Conservation (phyloP, 2,797 vertebrate species). For the Siniperca scherzeri region DNA sequence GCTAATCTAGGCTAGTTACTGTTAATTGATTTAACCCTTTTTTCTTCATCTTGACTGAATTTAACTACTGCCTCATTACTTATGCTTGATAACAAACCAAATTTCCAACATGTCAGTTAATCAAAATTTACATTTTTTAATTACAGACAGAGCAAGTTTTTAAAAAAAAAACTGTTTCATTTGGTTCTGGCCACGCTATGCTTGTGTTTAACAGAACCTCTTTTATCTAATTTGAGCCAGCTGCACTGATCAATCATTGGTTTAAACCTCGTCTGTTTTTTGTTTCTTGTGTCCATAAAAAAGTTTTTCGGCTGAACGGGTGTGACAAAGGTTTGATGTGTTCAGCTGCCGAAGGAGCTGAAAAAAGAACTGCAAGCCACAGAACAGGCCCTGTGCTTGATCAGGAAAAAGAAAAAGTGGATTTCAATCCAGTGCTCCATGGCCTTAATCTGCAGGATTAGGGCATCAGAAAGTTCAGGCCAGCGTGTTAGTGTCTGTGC, state of each 20-base stretch:
- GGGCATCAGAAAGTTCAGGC: conserved; percentile 60
- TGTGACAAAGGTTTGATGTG: conserved; percentile 24
- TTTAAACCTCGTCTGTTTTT: not conserved
- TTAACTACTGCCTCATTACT: not conserved
- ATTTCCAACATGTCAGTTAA: not conserved
- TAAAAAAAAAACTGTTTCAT: not conserved
- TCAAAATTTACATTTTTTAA: not conserved
- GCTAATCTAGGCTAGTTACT: not conserved
- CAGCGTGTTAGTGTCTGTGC: conserved; percentile 25
- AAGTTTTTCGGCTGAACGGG: conserved; percentile 1
- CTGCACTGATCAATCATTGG: not conserved
- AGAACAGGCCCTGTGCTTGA: conserved; percentile 44
- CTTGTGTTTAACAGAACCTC: not conserved
- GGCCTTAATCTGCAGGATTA: conserved; percentile 87
- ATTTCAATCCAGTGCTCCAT: conserved; percentile 71
- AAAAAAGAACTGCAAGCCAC: conserved; percentile 26
- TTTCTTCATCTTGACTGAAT: not conserved
- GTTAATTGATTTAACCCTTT: not conserved
- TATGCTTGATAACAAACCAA: not conserved
- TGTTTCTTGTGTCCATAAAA: not conserved
- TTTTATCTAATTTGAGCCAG: not conserved
- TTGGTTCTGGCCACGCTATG: not conserved
- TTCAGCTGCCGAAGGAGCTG: conserved; percentile 14
- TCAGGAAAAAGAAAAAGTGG: conserved; percentile 69
- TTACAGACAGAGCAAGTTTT: not conserved